A percentile compares a stretch with the other conserved stretches of the same genome.
Conservation (phyloP, 2,888 invertebrate genomes). For the Leptinotarsa tumamoca region DNA sequence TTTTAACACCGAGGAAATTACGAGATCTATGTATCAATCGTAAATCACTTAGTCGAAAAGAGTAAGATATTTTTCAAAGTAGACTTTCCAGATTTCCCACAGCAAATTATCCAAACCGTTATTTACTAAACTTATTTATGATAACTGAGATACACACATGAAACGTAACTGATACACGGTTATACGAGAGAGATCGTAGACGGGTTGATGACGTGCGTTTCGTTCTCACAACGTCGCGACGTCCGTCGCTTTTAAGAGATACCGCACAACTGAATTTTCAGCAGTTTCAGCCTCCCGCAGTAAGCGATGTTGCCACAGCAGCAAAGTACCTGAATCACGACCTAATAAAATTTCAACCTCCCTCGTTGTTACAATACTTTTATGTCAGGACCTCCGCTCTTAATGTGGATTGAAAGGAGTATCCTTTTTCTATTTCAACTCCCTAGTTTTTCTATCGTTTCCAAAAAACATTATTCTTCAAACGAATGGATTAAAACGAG, state of each 20-base stretch:
- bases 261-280: conserved; percentile 51
- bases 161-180: background rate
- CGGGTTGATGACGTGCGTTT: conserved; percentile 15
- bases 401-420: too few relatives aligned
- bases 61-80: background rate
- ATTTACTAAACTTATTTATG: too few relatives aligned
- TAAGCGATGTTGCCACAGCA: conserved; percentile 42
- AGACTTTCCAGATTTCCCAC: background rate
- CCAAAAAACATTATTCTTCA: too few relatives aligned
- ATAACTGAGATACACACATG: too few relatives aligned
- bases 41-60: background rate
- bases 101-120: background rate
- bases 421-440: too few relatives aligned
- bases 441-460: too few relatives aligned
- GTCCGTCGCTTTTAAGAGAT: conserved; percentile 33
- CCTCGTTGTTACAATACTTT: background rate
- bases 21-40: background rate
- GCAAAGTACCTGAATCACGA: background rate
- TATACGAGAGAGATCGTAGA: background rate
- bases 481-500: too few relatives aligned
- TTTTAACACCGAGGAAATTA: conserved; percentile 11
- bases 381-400: too few relatives aligned
- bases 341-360: background rate
- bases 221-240: conserved; percentile 5
- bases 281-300: conserved; percentile 46